Conservation (phyloP, 1,140 invertebrate species). For the Battus philenor region DNA sequence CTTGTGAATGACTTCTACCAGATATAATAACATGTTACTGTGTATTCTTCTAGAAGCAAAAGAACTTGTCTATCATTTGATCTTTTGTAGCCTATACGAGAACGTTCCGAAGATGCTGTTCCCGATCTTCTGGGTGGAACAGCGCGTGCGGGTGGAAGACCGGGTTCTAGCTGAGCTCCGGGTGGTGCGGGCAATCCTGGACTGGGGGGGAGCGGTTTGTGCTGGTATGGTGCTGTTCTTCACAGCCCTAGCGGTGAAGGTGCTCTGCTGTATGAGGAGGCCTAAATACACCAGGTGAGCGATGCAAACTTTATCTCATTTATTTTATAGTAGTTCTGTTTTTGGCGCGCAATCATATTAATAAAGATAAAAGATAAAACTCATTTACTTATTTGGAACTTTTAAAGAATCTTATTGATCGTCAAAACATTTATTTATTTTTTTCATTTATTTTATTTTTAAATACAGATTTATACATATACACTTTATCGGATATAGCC, state of each 20-base stretch:
- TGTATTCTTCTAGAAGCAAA: too few species aligned
- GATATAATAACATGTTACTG: too few species aligned
- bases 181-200: conserved; percentile 41
- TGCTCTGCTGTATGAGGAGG: conserved; percentile 39
- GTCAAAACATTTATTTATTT: too few species aligned
- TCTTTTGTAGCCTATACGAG: conserved; percentile 77
- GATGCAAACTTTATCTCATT: background rate
- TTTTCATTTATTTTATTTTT: too few species aligned
- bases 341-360: too few species aligned
- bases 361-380: too few species aligned
- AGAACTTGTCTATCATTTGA: conserved; percentile 11
- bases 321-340: too few species aligned
- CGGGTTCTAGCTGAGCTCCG: conserved; percentile 61
- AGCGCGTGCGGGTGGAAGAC: conserved; percentile 78
- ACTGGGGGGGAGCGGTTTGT: conserved; percentile 55
- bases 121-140: conserved; percentile 87
- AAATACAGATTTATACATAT: too few species aligned
- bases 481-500: too few species aligned
- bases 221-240: conserved; percentile 44
- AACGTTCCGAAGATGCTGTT: conserved; percentile 82
- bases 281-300: conserved; percentile 22
- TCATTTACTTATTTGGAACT: too few species aligned
- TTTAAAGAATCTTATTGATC: too few species aligned
- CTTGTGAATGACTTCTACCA: too few species aligned
- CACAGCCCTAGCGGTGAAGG: conserved; percentile 30